Evolutionary conservation across 2,797 vertebrate genomes (phyloP), one percentile per base, ranked within the genome.

Genomic region (Labeo calbasu): DNA sequence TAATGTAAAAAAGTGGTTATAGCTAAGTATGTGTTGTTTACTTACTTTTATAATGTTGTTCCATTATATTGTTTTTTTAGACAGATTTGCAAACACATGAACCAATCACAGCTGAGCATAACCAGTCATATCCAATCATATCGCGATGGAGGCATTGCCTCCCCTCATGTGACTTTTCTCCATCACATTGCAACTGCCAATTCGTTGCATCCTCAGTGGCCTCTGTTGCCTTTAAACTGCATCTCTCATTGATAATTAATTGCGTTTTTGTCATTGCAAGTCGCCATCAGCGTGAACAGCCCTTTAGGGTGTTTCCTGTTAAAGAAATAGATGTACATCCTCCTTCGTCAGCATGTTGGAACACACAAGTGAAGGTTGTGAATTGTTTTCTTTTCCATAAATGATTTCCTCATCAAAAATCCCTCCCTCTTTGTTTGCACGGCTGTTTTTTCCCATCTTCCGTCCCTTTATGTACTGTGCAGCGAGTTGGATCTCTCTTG

Each of bases 381-480:
- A 75, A 57, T 76, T 48, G 9, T 78, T 66, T 50, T 15, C 48
- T 48, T 46, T 46, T 55, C 53, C 8, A 12, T 75, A 23, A 23
- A 65, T 12, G 36, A 55, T 71, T 71, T 7, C 21, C 50, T 25
- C 23, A 72, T 76, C 25, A 66, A 77, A 84, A 77, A 88, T 82
- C 65, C 75, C 46, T 76, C 36, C 28, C 81, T 81, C 57, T 70
- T 82, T 66, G 69, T 86, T 76, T 81, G 48, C 32, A 71, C 48
- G 75, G 61, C 75, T 75, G 82, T 75, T 66, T 75, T 81, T 46
- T 50, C 1, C 3, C 53, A 46, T 69, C 63, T 28, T 73, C 46
- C 19, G 5, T 76, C 48, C 65, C 84, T 88, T 88, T 55, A 78
- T 85, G 70, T 80, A n/a, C 25, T 46, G 53, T 79, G 71, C 28